These are phyloP conservation scores for Leptopilina clavipes DNA, from an alignment of 1,140 invertebrate genomes.

Conservation along the genomic window DNA sequence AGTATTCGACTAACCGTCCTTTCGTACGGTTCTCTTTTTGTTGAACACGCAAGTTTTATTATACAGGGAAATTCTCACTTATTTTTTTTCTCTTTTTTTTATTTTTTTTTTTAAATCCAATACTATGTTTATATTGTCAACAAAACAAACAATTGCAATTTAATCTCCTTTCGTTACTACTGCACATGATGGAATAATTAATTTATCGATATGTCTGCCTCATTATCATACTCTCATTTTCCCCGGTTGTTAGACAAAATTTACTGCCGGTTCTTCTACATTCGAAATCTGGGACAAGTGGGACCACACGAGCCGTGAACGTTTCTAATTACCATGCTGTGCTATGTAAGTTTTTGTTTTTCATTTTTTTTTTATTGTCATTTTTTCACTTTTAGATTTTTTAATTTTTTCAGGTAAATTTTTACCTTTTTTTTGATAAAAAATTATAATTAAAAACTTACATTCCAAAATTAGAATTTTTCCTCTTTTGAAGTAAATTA, in stretches of 20 bases:
- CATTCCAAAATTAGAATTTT: too few species aligned
- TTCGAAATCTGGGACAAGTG: conserved; percentile 22
- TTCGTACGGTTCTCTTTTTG: conserved; percentile 56
- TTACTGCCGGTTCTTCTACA: neutral
- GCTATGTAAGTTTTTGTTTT: conserved; percentile 62
- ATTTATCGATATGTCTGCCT: neutral
- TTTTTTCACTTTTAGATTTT: neutral
- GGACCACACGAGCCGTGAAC: neutral
- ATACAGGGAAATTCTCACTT: neutral
- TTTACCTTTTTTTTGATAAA: neutral
- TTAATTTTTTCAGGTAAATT: neutral
- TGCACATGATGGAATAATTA: neutral
- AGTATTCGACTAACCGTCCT: conserved; percentile 68
- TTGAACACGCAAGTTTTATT: neutral
- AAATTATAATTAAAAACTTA: too few species aligned
- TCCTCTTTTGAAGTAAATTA: too few species aligned
- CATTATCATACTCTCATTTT: neutral
- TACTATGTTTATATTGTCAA: too few species aligned
- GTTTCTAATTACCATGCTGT: conserved; percentile 55
- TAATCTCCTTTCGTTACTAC: neutral
- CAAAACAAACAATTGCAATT: neutral
- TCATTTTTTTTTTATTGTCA: neutral
- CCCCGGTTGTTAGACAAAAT: neutral
- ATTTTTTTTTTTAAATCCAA: neutral
- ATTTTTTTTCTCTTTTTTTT: neutral